These are phyloP conservation scores for Ailurus styani DNA, from an alignment of 2,113 vertebrate genomes.

Conservation along the genomic window DNA sequence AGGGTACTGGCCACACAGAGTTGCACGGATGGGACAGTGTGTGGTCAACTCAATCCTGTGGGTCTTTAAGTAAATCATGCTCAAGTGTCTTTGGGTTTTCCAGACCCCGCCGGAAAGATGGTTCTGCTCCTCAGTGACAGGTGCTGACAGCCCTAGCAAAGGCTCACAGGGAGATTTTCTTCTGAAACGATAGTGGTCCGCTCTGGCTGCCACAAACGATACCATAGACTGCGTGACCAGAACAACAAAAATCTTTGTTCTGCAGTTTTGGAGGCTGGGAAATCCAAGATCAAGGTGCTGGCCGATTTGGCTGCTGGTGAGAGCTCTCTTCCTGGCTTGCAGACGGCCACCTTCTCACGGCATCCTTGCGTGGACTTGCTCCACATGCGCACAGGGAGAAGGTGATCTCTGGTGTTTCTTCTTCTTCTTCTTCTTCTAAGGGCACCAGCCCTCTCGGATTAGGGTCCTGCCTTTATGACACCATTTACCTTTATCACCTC, in stretches of 20 bases:
- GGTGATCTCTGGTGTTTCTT: neutral
- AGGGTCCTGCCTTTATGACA: neutral
- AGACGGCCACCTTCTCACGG: neutral
- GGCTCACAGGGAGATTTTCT: neutral
- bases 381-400: too few species aligned
- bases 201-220: neutral
- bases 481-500: neutral
- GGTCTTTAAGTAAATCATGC: neutral
- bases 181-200: neutral
- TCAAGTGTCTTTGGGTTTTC: neutral
- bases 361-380: neutral
- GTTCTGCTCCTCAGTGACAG: neutral
- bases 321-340: neutral
- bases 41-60: neutral
- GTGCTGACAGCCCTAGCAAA: neutral
- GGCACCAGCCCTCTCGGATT: neutral
- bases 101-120: neutral
- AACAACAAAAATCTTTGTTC: neutral
- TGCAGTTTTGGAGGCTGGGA: neutral
- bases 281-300: neutral
- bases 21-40: too few species aligned
- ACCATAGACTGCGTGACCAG: too few species aligned
- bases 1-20: too few species aligned
- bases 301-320: neutral
- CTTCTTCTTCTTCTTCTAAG: neutral